Conservation (phyloP, 2,888 invertebrate genomes). For the Drosophila rellima region DNA sequence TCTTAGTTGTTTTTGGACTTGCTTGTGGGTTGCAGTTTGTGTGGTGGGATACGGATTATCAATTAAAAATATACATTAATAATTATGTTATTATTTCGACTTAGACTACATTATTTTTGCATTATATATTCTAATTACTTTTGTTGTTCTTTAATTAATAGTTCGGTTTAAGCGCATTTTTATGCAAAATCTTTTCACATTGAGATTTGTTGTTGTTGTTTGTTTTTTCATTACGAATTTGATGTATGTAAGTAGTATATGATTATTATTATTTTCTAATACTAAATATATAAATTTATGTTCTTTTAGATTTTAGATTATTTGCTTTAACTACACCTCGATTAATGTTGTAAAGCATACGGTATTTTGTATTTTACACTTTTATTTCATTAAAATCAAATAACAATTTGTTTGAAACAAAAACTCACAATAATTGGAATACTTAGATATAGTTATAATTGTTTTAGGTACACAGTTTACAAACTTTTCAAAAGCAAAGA, state of each 20-base stretch:
- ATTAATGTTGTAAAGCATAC: conserved; percentile 53
- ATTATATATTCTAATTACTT: conserved; percentile 7
- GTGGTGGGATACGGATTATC: conserved; percentile 75
- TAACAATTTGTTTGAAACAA: conserved; percentile 67
- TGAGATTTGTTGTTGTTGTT: conserved; percentile 42
- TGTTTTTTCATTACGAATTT: conserved; percentile 18
- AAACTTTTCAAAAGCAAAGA: conserved; percentile 71
- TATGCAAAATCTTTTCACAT: conserved; percentile 56
- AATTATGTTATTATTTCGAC: conserved; percentile 33
- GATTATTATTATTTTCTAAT: conserved; percentile 12
- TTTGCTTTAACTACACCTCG: conserved; percentile 62
- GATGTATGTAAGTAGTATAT: conserved; percentile 36
- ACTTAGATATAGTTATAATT: conserved; percentile 54
- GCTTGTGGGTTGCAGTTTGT: conserved; percentile 74
- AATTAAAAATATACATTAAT: conserved; percentile 36
- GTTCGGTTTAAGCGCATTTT: conserved; percentile 44
- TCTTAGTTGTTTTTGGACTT: conserved; percentile 52
- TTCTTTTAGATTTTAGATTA: conserved; percentile 27
- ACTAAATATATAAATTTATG: conserved; percentile 43
- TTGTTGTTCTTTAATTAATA: conserved; percentile 10
- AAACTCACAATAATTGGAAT: conserved; percentile 63
- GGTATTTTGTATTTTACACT: conserved; percentile 59
- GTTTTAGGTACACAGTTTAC: conserved; percentile 79
- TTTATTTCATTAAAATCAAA: conserved; percentile 48
- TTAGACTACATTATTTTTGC: conserved; percentile 37